Base-by-base conservation (phyloP, 30 jellyfish, hydroid and myxozoan genomes). In the Cassiopea xamachana region DNA sequence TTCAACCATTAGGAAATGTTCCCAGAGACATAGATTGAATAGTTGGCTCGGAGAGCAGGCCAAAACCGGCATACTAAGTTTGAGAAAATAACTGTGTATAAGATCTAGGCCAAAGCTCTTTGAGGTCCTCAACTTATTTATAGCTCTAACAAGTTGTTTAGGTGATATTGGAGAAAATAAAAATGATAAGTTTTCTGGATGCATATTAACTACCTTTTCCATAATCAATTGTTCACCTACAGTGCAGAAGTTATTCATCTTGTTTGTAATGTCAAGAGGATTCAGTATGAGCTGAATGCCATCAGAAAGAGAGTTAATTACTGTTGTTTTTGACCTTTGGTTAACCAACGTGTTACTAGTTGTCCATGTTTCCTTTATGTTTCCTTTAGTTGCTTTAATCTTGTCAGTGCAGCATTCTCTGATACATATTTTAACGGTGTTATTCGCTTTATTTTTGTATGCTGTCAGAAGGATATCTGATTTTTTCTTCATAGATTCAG, bases 231-330 rank as follows among this genome's bases (percentile, higher is more conserved):
- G 78, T 6, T 69, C 78, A 7, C 78, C 78, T 18, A 69, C 78
- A 69, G 59, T 74, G 7, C 83, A 74, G 60, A n/a, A 74, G 48
- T 39, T 74, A 74, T 1, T 74, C 83, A 74, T 74, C 83, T 74
- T 74, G 83, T 74, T 74, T 39, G 83, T 60, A 13, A n/a, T 74
- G 1, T 74, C 83, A 8, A 13, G 39, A 74, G 83, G 60, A 74
- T 74, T 74, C 60, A 50, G 39, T 6, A 74, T 74, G 50, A 14
- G 60, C 83, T 74, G 60, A 16, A 13, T 46, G 1, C 83, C 83
- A 74, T 74, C 83, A 74, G 59, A 74, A 59, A 74, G 83, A 50
- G 83, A n/a, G 83, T 60, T 74, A 74, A 74, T 74, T 60, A 74
- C 1, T 74, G 83, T 74, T 16, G 59, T 16, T 74, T 16, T 74